A percentile compares a stretch with the other conserved stretches of the same genome.
phyloP scores from a whole-genome alignment of 64 coral and sea anemone species.

The Orbicella faveolata region DNA sequence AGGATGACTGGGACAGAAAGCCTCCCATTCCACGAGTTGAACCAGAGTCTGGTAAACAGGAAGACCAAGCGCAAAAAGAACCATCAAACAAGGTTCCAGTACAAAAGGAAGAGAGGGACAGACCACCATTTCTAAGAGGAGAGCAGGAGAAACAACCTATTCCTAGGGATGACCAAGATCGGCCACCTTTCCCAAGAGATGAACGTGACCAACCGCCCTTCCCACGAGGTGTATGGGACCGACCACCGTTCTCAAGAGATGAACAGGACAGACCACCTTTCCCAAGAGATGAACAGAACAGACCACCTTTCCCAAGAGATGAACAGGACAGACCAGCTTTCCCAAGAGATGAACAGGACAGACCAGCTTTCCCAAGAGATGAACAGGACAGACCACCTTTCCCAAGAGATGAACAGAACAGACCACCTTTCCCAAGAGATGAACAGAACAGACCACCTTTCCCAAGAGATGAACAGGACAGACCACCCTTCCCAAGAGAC shows the following conservation, averaged over 20 bases:
- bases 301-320: slow-evolving; percentile 1
- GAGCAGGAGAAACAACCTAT: neutral
- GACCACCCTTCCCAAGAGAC: no score
- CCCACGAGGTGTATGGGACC: neutral
- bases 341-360: slow-evolving; percentile 39
- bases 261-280: slow-evolving; percentile 16
- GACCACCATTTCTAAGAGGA: neutral
- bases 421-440: slow-evolving; percentile 30
- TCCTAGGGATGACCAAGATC: neutral
- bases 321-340: slow-evolving; percentile 7
- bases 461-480: no score
- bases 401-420: slow-evolving; percentile 3
- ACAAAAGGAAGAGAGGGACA: slow-evolving; percentile 1
- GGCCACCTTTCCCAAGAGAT: neutral
- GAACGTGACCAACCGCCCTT: neutral
- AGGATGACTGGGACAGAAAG: slow-evolving; percentile 16
- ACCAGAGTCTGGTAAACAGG: neutral
- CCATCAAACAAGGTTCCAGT: no score
- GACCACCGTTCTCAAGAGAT: slow-evolving; percentile 11
- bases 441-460: no score
- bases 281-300: slow-evolving; percentile 3
- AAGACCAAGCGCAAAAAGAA: no score
- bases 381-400: slow-evolving; percentile 33
- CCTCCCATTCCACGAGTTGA: neutral
- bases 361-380: slow-evolving; percentile 35